Percentiles rank a stretch among this genome's conserved stretches.
Evolutionary conservation across 2,113 vertebrate genomes (phyloP).

Genomic region (Paramisgurnus dabryanus): DNA sequence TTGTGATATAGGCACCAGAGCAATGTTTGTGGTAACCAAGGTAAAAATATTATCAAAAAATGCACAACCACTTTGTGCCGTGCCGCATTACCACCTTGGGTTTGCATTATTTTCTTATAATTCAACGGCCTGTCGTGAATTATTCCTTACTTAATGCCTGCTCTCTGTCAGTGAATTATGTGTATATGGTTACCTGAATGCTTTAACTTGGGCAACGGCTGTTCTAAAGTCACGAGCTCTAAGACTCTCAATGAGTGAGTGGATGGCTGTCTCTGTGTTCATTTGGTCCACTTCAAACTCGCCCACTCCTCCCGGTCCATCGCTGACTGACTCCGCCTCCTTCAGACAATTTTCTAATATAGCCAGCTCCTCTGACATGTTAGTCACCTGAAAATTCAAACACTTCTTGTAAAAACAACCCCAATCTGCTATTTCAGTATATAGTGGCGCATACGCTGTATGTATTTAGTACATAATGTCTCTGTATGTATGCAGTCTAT

Average conservation of each 20-base stretch:
- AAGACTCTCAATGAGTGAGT: conserved; percentile 90
- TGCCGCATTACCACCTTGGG: too few relatives aligned
- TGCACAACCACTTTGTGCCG: too few relatives aligned
- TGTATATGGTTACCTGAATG: conserved; percentile 81
- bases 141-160: too few relatives aligned
- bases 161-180: neutral
- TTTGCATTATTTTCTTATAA: too few relatives aligned
- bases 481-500: neutral
- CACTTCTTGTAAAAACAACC: too few relatives aligned
- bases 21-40: too few relatives aligned
- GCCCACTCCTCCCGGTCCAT: conserved; percentile 80
- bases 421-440: too few relatives aligned
- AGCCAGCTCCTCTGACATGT: conserved; percentile 95
- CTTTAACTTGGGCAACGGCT: conserved; percentile 91
- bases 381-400: conserved; percentile 81
- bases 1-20: too few relatives aligned
- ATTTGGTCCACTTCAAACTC: conserved; percentile 86
- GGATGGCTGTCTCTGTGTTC: conserved; percentile 92
- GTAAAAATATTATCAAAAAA: too few relatives aligned
- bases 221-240: conserved; percentile 86
- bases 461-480: neutral
- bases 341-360: conserved; percentile 88
- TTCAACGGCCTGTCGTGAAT: too few relatives aligned
- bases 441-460: too few relatives aligned
- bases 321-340: conserved; percentile 82